phyloP scores from a whole-genome alignment of 2,797 vertebrate genomes.

The Cetoscarus ocellatus region DNA sequence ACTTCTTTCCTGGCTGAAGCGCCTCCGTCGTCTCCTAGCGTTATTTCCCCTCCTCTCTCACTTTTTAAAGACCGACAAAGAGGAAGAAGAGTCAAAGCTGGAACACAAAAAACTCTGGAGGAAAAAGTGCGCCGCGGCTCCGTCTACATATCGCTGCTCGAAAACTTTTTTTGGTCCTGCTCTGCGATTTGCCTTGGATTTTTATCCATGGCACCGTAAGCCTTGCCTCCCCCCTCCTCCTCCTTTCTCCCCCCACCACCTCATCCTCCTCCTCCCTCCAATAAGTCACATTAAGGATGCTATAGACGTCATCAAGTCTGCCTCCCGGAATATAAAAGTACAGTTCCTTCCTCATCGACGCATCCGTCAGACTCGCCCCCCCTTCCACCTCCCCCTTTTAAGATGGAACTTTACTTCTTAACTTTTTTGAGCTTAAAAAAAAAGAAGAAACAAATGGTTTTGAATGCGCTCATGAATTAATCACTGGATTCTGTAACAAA shows the following conservation, averaged over 20 bases:
- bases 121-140: slow-evolving; percentile 82
- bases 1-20: slow-evolving; percentile 85
- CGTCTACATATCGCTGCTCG: slow-evolving; percentile 89
- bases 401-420: slow-evolving; percentile 81
- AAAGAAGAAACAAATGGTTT: slow-evolving; percentile 25
- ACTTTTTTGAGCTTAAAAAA: slow-evolving; percentile 58
- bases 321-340: slow-evolving; percentile 98
- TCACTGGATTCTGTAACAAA: slow-evolving; percentile 39
- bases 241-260: slow-evolving; percentile 61
- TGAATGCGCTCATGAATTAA: slow-evolving; percentile 66
- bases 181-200: slow-evolving; percentile 92
- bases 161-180: slow-evolving; percentile 91
- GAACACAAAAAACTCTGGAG: slow-evolving; percentile 71
- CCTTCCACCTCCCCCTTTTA: slow-evolving; percentile 10
- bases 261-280: slow-evolving; percentile 80
- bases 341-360: slow-evolving; percentile 92
- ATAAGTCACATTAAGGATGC: slow-evolving; percentile 97
- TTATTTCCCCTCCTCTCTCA: slow-evolving; percentile 80
- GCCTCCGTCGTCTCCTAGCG: slow-evolving; percentile 85
- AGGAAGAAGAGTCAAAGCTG: slow-evolving; percentile 47
- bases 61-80: slow-evolving; percentile 78
- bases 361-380: slow-evolving; percentile 89
- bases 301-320: slow-evolving; percentile 98
- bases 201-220: slow-evolving; percentile 93
- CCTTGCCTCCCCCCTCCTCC: slow-evolving; percentile 83